Conservation (phyloP, 2,797 vertebrate genomes). For the Trachops cirrhosus region DNA sequence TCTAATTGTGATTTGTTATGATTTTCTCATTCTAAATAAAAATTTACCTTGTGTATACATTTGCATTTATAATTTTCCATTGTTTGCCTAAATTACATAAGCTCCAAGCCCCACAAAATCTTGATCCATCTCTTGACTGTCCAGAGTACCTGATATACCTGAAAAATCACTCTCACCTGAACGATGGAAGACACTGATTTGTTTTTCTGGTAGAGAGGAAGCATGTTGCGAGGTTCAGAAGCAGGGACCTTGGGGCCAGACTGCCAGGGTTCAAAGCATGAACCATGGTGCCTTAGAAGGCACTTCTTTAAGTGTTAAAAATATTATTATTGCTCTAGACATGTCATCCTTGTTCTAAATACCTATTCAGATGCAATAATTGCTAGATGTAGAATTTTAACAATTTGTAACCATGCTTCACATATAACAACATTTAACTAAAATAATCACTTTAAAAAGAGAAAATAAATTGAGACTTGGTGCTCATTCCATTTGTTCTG, state of each 20-base stretch:
- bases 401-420: not conserved
- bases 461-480: slow-evolving; percentile 85
- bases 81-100: not conserved
- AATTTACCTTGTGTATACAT: not conserved
- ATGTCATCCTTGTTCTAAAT: not conserved
- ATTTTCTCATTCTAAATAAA: slow-evolving; percentile 13
- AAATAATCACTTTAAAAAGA: slow-evolving; percentile 47
- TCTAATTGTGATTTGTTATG: not conserved
- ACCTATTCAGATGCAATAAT: not conserved
- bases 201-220: not conserved
- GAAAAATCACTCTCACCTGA: not conserved
- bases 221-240: not conserved
- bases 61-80: not conserved
- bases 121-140: not conserved
- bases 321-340: not conserved
- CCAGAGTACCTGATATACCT: not conserved
- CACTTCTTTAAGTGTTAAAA: not conserved
- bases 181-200: not conserved
- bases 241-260: not conserved
- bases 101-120: not conserved
- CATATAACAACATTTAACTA: not conserved
- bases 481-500: slow-evolving; percentile 86
- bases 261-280: not conserved
- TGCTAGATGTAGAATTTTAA: not conserved
- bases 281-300: not conserved